Conservation (phyloP, 2,888 invertebrate genomes). For the Chymomyza caudatula region DNA sequence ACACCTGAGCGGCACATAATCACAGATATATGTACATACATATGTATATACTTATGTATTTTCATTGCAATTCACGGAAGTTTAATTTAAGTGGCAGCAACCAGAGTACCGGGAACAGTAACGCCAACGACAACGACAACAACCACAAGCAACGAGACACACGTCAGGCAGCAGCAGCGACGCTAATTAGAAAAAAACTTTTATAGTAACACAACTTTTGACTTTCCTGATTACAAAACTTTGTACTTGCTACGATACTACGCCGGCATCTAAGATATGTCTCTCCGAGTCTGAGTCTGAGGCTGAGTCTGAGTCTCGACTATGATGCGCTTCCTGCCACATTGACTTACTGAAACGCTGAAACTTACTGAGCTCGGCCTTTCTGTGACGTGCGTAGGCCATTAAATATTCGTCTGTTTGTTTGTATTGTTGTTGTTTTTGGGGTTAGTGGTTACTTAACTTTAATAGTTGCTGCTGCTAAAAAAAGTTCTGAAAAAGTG, state of each 20-base stretch:
- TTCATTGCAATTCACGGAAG: neutral
- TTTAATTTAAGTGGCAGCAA: neutral
- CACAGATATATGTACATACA: too few species aligned
- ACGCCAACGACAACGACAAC: neutral
- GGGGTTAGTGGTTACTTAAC: conserved; percentile 2
- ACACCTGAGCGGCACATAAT: neutral
- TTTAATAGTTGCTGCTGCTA: conserved; percentile 10
- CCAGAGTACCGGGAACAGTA: too few species aligned
- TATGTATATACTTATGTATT: neutral
- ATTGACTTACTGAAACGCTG: neutral
- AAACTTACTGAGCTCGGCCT: neutral
- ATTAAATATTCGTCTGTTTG: neutral
- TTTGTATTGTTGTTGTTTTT: neutral
- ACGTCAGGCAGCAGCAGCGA: neutral
- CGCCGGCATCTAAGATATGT: neutral
- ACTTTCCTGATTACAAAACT: conserved; percentile 62
- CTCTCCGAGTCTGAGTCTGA: neutral
- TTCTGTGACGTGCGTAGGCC: neutral
- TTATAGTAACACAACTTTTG: conserved; percentile 52
- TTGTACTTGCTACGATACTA: conserved; percentile 33
- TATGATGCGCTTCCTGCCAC: neutral
- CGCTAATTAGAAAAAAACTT: conserved; percentile 62
- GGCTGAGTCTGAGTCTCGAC: too few species aligned
- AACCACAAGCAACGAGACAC: conserved; percentile 17
- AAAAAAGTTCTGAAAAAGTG: neutral